phyloP scores from a whole-genome alignment of 2,888 invertebrate species.

The Acronicta aceris region DNA sequence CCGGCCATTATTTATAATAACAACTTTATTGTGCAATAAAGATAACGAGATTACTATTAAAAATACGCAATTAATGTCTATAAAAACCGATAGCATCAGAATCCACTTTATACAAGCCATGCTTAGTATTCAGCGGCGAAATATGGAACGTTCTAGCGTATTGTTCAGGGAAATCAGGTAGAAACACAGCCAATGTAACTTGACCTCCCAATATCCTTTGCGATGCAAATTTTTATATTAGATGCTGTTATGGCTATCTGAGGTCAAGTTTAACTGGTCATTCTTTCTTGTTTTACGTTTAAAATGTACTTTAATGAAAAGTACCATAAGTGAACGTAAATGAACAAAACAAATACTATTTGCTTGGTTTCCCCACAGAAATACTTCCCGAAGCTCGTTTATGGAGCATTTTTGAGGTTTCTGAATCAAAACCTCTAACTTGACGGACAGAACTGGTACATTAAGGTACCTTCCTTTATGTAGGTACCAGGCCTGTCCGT shows the following conservation, averaged over 20 bases:
- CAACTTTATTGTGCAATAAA: neutral
- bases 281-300: too few relatives aligned
- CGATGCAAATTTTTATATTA: neutral
- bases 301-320: too few relatives aligned
- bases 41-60: neutral
- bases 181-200: slow-evolving; percentile 12
- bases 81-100: slow-evolving; percentile 24
- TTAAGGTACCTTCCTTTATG: too few relatives aligned
- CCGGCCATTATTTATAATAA: too few relatives aligned
- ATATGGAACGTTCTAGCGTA: slow-evolving; percentile 26
- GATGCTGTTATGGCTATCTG: neutral
- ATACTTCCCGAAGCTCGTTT: too few relatives aligned
- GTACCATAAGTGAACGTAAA: too few relatives aligned
- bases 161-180: slow-evolving; percentile 30
- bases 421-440: too few relatives aligned
- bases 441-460: too few relatives aligned
- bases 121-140: slow-evolving; percentile 19
- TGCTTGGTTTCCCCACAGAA: too few relatives aligned
- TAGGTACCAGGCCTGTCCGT: too few relatives aligned
- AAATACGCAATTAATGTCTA: slow-evolving; percentile 7
- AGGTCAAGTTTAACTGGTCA: slow-evolving; percentile 14
- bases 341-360: too few relatives aligned
- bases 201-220: slow-evolving; percentile 14
- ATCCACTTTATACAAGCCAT: slow-evolving; percentile 24
- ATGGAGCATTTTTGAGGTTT: too few relatives aligned